Base-by-base conservation (phyloP, 1,140 invertebrate genomes). In the Pseudomyrmex gracilis region DNA sequence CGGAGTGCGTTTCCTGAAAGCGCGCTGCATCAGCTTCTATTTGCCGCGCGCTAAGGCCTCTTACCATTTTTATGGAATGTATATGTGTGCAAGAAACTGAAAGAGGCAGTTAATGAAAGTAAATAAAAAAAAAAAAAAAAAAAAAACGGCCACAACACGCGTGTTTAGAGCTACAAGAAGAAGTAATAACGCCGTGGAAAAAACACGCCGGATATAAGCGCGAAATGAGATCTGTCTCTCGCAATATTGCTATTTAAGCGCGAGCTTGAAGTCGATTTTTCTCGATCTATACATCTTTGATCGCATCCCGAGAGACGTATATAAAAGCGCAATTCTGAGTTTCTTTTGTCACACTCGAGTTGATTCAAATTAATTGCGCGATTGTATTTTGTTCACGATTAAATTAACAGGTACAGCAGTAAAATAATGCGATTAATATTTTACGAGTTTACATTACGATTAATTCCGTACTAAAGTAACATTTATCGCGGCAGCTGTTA, bases 401-500 rank as follows among this genome's bases (percentile, higher is more conserved):
- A 34, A 34, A 34, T 34, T 34, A 34, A 34, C 34, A n/a, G n/a
- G n/a, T n/a, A n/a, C n/a, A 34, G 34, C 5, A 34, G 34, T 3
- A 24, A 24, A 24, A 1, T 24, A 22, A 8, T 22, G 47, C 15
- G 45, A 80, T 57, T 70, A 80, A 80, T 80, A 80, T 80, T 70
- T 47, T 34, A 58, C 22, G 53, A 58, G 53, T 70, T 80, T 80
- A 49, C 57, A 80, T 58, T 49, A 51, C 43, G 58, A 78, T 78
- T 78, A 58, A 20, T 47, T 58, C 17, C 1, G 34, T 34, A 22
- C 43, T 80, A 58, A 58, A 34, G 5, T 70, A 80, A 70, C 66
- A 71, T 80, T 80, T 80, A 80, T 80, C 64, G 76, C 64, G 51
- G 43, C 64, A 78, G 53, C 76, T 80, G 76, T 47, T 80, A 66